Evolutionary conservation across 2,888 invertebrate genomes (phyloP).

Genomic region (Microdon myrmicae): DNA sequence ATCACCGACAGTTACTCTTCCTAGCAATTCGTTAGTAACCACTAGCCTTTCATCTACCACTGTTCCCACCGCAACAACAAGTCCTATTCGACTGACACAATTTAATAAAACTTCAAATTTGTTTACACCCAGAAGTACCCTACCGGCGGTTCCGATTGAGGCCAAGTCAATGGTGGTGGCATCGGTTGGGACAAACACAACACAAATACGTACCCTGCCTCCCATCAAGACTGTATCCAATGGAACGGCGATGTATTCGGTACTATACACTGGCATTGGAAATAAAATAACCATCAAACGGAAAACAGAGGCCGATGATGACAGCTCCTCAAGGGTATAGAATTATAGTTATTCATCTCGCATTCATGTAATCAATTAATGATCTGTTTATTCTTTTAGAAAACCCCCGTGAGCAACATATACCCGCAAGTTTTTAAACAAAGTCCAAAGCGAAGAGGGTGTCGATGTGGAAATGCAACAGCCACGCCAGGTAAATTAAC

Average conservation of each 20-base stretch:
- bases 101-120: constrained; percentile 17
- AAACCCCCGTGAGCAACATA: constrained; percentile 40
- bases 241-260: constrained; percentile 77
- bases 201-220: constrained; percentile 57
- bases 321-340: constrained; percentile 64
- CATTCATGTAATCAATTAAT: neutral
- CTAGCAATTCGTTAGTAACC: constrained; percentile 31
- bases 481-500: constrained; percentile 89
- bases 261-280: constrained; percentile 82
- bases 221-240: constrained; percentile 68
- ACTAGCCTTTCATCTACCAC: constrained; percentile 30
- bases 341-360: constrained; percentile 25
- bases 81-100: constrained; percentile 21
- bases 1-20: constrained; percentile 14
- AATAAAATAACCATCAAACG: constrained; percentile 87
- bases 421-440: constrained; percentile 42
- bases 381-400: constrained; percentile 32
- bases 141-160: constrained; percentile 9
- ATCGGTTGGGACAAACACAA: constrained; percentile 25
- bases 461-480: constrained; percentile 91
- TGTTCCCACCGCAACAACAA: constrained; percentile 18
- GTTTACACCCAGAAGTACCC: constrained; percentile 21
- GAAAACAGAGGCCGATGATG: constrained; percentile 74
- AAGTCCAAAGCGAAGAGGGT: constrained; percentile 75
- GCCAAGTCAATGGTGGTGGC: constrained; percentile 19